These are phyloP conservation scores for Corythornis leucogaster DNA, from an alignment of 2,797 vertebrate genomes.

Conservation along the genomic window DNA sequence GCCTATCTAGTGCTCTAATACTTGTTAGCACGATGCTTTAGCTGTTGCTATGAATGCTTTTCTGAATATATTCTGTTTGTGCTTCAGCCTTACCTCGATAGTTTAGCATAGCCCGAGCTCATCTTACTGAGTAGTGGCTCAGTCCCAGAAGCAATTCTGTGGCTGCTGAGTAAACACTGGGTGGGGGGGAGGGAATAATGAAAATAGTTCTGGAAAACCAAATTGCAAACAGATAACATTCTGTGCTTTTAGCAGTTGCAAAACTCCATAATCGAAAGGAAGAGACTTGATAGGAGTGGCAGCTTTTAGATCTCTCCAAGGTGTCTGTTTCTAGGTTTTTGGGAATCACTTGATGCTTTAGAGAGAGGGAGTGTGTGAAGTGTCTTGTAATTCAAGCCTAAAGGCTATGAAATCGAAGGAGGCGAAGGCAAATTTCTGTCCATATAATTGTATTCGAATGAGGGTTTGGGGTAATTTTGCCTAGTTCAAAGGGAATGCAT, in stretches of 20 bases:
- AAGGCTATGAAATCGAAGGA: neutral
- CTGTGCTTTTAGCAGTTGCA: neutral
- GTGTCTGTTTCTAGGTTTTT: neutral
- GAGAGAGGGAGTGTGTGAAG: neutral
- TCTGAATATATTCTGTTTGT: neutral
- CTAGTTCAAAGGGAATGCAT: neutral
- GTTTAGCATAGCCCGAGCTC: neutral
- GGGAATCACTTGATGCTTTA: neutral
- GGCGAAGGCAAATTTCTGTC: neutral
- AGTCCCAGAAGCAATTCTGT: neutral
- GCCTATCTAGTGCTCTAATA: neutral
- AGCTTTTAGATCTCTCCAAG: neutral
- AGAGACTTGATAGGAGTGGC: neutral
- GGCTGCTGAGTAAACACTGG: neutral
- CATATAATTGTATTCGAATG: neutral
- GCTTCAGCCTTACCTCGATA: neutral
- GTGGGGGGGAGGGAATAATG: neutral
- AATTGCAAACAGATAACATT: neutral
- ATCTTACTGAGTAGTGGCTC: neutral
- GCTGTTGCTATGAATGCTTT: neutral
- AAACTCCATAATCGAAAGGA: neutral
- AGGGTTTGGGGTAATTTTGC: neutral
- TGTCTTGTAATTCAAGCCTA: neutral
- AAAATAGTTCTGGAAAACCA: slow-evolving; percentile 1
- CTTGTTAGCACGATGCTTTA: neutral